Evolutionary conservation across 37 sponge, comb jelly and placozoan species (phyloP).

Genomic region (Diacarnus erythraeanus): DNA sequence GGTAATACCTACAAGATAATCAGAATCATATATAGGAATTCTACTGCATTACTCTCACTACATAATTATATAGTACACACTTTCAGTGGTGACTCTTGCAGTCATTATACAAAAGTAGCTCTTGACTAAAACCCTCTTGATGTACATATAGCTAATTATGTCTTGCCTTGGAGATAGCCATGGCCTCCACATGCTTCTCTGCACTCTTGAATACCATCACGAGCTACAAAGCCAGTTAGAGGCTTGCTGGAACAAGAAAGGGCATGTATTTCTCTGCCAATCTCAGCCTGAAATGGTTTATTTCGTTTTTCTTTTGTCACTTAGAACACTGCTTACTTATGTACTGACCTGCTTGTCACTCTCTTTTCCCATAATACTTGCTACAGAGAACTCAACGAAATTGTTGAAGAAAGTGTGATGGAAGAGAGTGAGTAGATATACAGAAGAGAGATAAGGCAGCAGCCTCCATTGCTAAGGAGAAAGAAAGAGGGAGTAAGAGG

Average conservation of each 20-base stretch:
- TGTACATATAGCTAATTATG: neutral
- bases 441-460: conserved; percentile 74
- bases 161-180: conserved; percentile 86
- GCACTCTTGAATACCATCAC: conserved; percentile 89
- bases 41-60: too few relatives aligned
- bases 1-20: too few relatives aligned
- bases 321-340: conserved; percentile 1
- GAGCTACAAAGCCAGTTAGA: conserved; percentile 61
- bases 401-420: conserved; percentile 21
- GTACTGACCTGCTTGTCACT: conserved; percentile 36
- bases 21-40: too few relatives aligned
- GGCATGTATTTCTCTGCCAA: conserved; percentile 88
- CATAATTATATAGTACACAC: neutral
- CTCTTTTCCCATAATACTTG: conserved; percentile 44
- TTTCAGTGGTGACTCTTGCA: too few relatives aligned
- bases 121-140: neutral
- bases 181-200: conserved; percentile 99
- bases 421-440: conserved; percentile 48
- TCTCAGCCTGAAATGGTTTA: conserved; percentile 43
- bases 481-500: conserved; percentile 8
- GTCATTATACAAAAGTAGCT: neutral
- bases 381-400: conserved; percentile 28
- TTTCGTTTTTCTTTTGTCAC: neutral
- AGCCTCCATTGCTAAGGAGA: conserved; percentile 76
- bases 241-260: conserved; percentile 81